Conservation (phyloP, 1,140 invertebrate species). For the Anoplophora glabripennis region DNA sequence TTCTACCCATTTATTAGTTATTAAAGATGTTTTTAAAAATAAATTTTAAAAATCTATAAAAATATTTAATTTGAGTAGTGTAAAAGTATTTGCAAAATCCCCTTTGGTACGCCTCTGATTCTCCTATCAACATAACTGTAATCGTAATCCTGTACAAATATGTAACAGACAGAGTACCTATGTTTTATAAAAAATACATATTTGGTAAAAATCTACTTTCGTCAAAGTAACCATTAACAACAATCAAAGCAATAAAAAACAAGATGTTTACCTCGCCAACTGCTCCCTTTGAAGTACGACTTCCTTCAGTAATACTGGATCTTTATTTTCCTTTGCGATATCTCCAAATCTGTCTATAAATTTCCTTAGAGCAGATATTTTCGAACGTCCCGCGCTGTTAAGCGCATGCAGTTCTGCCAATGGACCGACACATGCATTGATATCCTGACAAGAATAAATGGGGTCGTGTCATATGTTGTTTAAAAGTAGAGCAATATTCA, state of each 20-base stretch:
- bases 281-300: constrained; percentile 67
- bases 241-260: neutral
- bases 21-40: too few relatives aligned
- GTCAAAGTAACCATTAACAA: constrained; percentile 1
- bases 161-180: neutral
- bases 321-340: constrained; percentile 64
- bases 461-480: neutral
- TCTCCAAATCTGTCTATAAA: constrained; percentile 66
- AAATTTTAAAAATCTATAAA: too few relatives aligned
- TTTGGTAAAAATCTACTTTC: neutral
- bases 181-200: neutral
- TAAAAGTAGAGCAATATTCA: neutral
- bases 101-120: too few relatives aligned
- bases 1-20: too few relatives aligned
- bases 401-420: constrained; percentile 66
- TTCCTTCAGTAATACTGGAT: constrained; percentile 59
- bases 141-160: too few relatives aligned
- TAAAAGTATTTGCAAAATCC: too few relatives aligned
- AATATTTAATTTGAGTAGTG: too few relatives aligned
- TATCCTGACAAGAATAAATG: constrained; percentile 56
- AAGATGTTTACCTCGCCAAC: constrained; percentile 54
- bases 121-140: too few relatives aligned
- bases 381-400: constrained; percentile 68
- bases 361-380: constrained; percentile 62
- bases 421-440: constrained; percentile 64